Evolutionary conservation across 2,113 vertebrate species (phyloP).

Genomic region (Chrysemys picta): DNA sequence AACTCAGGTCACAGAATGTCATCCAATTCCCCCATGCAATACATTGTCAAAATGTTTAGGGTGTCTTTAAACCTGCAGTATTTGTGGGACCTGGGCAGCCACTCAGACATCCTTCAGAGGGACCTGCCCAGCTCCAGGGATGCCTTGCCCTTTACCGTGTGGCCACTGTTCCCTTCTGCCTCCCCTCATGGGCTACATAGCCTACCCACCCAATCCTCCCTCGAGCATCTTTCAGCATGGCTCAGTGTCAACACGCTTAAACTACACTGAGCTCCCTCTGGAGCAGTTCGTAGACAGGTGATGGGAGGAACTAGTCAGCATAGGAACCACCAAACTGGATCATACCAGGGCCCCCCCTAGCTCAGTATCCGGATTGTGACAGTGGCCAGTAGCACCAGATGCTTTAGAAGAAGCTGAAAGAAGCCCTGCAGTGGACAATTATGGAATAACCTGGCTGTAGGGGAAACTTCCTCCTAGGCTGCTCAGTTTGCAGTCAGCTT

Average conservation of each 20-base stretch:
- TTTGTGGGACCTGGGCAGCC: not conserved
- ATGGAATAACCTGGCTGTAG: not conserved
- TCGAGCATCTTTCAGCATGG: not conserved
- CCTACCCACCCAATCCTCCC: not conserved
- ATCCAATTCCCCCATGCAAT: not conserved
- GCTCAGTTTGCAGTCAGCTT: not conserved
- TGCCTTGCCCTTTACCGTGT: not conserved
- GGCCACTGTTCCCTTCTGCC: not conserved
- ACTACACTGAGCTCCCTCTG: not conserved
- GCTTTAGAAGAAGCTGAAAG: not conserved
- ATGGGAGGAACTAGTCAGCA: not conserved
- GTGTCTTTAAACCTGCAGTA: not conserved
- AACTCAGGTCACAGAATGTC: not conserved
- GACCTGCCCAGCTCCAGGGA: not conserved
- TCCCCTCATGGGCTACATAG: not conserved
- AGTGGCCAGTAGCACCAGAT: not conserved
- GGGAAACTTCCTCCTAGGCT: accelerated
- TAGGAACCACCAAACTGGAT: not conserved
- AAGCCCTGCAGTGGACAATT: accelerated
- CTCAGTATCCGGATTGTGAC: not conserved
- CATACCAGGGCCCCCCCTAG: not conserved
- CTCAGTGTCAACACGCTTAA: not conserved
- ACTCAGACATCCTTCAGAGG: not conserved
- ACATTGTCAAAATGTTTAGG: not conserved
- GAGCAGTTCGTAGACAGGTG: not conserved